Evolutionary conservation across 2,113 vertebrate genomes (phyloP).

Genomic region (Oryzias javanicus): DNA sequence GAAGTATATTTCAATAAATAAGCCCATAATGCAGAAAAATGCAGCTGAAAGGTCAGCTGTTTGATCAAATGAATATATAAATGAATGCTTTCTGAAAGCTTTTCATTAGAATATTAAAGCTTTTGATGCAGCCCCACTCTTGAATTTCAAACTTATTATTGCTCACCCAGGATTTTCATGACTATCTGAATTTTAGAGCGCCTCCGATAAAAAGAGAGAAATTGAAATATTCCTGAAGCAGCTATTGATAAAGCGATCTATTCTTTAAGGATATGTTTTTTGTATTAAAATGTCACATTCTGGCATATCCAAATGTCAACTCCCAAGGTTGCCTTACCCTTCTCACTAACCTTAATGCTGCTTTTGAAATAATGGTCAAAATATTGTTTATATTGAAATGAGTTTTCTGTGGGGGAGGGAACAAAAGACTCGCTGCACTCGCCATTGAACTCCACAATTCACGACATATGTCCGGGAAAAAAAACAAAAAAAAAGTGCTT

Average conservation of each 20-base stretch:
- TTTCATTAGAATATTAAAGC: constrained; percentile 4
- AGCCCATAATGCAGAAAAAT: constrained; percentile 9
- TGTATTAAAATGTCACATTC: constrained; percentile 76
- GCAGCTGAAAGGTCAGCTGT: constrained; percentile 9
- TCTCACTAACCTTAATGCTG: constrained; percentile 50
- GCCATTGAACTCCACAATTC: constrained; percentile 48
- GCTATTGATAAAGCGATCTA: constrained; percentile 62
- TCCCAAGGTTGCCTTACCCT: constrained; percentile 68
- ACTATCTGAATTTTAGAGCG: constrained; percentile 34
- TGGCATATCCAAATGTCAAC: constrained; percentile 79
- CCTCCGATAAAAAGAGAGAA: constrained; percentile 48
- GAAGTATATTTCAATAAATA: constrained; percentile 1
- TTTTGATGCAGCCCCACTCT: constrained; percentile 24
- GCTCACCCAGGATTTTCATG: constrained; percentile 18
- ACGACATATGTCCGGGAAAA: constrained; percentile 43
- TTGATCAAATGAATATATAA: constrained; percentile 19
- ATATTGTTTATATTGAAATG: constrained; percentile 28
- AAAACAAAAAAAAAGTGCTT: constrained; percentile 19
- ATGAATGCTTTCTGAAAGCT: constrained; percentile 32
- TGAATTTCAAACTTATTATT: constrained; percentile 34
- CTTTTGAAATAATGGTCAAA: constrained; percentile 65
- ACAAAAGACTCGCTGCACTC: constrained; percentile 32
- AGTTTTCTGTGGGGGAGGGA: background rate
- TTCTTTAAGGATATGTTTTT: constrained; percentile 72
- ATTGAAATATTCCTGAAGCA: constrained; percentile 58